phyloP scores from a whole-genome alignment of 2,888 invertebrate species.

The Nomada fabriciana region DNA sequence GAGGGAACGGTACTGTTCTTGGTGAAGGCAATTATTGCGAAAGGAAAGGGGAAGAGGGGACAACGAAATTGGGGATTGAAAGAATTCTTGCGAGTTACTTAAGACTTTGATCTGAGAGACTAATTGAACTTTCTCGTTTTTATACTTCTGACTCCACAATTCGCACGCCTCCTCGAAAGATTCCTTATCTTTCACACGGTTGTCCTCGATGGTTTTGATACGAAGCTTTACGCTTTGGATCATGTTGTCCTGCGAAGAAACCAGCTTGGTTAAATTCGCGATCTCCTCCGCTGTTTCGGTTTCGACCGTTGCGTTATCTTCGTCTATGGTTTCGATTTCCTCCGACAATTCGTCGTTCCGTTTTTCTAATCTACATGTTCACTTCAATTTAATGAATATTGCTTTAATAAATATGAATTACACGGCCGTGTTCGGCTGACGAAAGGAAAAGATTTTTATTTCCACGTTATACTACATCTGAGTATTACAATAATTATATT shows the following conservation, averaged over 20 bases:
- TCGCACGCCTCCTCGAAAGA: slow-evolving; percentile 66
- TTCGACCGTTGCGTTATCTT: slow-evolving; percentile 49
- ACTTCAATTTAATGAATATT: not conserved
- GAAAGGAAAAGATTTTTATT: no score
- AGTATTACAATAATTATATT: not conserved
- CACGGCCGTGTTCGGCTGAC: no score
- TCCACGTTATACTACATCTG: no score
- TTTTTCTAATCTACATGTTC: slow-evolving; percentile 69
- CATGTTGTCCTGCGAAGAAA: slow-evolving; percentile 57
- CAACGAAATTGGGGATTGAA: slow-evolving; percentile 4
- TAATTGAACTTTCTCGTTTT: slow-evolving; percentile 66
- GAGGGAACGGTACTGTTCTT: not conserved
- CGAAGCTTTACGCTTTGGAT: slow-evolving; percentile 58
- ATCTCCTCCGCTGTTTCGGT: slow-evolving; percentile 72
- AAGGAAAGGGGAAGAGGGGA: no score
- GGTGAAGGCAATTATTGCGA: not conserved
- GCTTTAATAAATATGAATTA: no score
- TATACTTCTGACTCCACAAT: slow-evolving; percentile 68
- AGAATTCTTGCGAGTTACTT: slow-evolving; percentile 68
- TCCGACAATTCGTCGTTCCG: slow-evolving; percentile 70
- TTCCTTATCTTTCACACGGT: slow-evolving; percentile 60
- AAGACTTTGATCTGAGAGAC: slow-evolving; percentile 75
- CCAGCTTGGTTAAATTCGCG: slow-evolving; percentile 61
- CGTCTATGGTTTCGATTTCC: slow-evolving; percentile 55
- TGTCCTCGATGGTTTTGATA: slow-evolving; percentile 53